phyloP scores from a whole-genome alignment of 2,888 invertebrate species.

The Electrophaes corylata region DNA sequence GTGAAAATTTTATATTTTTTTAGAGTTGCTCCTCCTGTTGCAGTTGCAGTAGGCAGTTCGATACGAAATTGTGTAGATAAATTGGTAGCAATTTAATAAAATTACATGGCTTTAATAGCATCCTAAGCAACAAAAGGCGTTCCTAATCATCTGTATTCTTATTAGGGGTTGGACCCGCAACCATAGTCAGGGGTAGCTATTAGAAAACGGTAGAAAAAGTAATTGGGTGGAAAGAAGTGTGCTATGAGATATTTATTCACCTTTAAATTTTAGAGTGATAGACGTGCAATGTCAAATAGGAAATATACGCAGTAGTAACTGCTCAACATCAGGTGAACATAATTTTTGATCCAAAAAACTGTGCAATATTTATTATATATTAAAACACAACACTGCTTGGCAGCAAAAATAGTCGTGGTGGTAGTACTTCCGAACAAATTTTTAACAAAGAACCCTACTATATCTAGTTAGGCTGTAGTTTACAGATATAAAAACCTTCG shows the following conservation, averaged over 20 bases:
- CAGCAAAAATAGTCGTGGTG: too few relatives aligned
- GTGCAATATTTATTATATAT: too few relatives aligned
- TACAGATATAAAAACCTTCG: not conserved
- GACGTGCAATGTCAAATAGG: too few relatives aligned
- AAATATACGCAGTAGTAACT: too few relatives aligned
- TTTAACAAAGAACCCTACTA: too few relatives aligned
- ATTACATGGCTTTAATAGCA: slow-evolving; percentile 70
- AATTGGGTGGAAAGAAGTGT: slow-evolving; percentile 13
- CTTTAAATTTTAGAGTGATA: too few relatives aligned
- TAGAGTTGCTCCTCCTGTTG: not conserved
- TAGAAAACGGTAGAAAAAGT: slow-evolving; percentile 44
- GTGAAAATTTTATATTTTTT: not conserved
- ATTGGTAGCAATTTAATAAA: slow-evolving; percentile 69
- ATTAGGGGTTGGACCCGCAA: slow-evolving; percentile 62
- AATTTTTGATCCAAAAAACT: too few relatives aligned
- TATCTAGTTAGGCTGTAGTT: too few relatives aligned
- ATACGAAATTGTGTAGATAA: slow-evolving; percentile 58
- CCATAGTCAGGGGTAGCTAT: slow-evolving; percentile 56
- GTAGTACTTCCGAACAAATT: too few relatives aligned
- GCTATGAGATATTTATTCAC: not conserved
- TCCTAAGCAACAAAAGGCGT: slow-evolving; percentile 65
- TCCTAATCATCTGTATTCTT: slow-evolving; percentile 61
- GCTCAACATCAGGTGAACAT: too few relatives aligned
- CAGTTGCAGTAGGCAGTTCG: slow-evolving; percentile 37
- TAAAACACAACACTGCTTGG: too few relatives aligned